Percentiles rank a stretch among this genome's conserved stretches.
Evolutionary conservation across 1,140 invertebrate genomes (phyloP).

Genomic region (Diabrotica undecimpunctata): DNA sequence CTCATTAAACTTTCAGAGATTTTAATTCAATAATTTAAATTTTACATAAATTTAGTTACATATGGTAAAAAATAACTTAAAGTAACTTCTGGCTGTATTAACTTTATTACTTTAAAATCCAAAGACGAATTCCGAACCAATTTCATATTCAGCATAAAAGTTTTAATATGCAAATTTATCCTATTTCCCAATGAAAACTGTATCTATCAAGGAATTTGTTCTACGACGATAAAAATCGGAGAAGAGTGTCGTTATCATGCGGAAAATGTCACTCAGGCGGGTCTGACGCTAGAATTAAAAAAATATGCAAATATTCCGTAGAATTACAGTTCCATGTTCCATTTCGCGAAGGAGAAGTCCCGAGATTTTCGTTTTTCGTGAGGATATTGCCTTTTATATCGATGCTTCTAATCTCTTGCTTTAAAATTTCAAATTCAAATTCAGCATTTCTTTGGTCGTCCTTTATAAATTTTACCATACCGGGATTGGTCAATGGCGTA

Average conservation of each 20-base stretch:
- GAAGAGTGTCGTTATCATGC: neutral
- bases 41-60: too few species aligned
- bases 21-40: too few species aligned
- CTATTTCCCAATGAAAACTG: too few species aligned
- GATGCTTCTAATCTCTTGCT: conserved; percentile 9
- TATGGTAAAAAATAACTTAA: too few species aligned
- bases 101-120: too few species aligned
- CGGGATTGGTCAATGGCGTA: neutral
- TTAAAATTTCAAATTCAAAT: conserved; percentile 12
- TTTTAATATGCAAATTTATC: too few species aligned
- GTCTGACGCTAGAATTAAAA: conserved; percentile 1
- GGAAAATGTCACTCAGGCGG: neutral
- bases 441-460: neutral
- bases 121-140: too few species aligned
- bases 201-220: too few species aligned
- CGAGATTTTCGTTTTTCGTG: conserved; percentile 6
- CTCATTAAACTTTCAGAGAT: too few species aligned
- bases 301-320: conserved; percentile 14
- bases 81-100: too few species aligned
- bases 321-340: conserved; percentile 9
- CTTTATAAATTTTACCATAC: neutral
- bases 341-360: neutral
- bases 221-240: too few species aligned
- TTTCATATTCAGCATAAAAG: too few species aligned
- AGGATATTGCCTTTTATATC: conserved; percentile 11